A percentile compares a stretch with the other conserved stretches of the same genome.
Conservation (phyloP, 2,888 invertebrate genomes). For the Chrysolina oricalcia region DNA sequence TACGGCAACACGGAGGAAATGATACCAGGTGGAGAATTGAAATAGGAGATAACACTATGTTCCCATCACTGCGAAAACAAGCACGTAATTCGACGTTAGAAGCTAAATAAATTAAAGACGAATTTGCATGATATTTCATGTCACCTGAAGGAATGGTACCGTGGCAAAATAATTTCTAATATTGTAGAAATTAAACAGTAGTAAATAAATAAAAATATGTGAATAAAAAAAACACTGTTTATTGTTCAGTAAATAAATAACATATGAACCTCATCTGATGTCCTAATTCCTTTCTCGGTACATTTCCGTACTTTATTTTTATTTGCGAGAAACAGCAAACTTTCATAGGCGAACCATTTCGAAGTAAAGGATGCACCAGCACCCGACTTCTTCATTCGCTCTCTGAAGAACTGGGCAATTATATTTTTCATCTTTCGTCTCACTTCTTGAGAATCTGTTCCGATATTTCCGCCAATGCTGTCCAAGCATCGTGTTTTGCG, state of each 20-base stretch:
- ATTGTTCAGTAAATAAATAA: neutral
- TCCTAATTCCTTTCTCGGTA: neutral
- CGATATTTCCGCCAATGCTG: neutral
- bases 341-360: constrained; percentile 2
- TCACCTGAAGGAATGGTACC: neutral
- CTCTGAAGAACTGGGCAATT: neutral
- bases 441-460: neutral
- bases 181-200: neutral
- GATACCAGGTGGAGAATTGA: neutral
- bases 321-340: neutral
- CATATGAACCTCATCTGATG: neutral
- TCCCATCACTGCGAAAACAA: neutral
- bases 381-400: neutral
- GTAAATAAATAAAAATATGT: neutral
- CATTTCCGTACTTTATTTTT: constrained; percentile 3
- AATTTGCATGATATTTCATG: constrained; percentile 1
- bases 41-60: neutral
- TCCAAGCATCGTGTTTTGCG: neutral
- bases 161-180: constrained; percentile 3
- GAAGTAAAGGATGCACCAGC: neutral
- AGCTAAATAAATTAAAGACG: neutral
- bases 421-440: neutral
- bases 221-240: too few species aligned
- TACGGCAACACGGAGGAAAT: too few species aligned
- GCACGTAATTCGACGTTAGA: neutral